These are phyloP conservation scores for Steatocranus sp. DNA, from an alignment of 2,797 vertebrate genomes.

Conservation along the genomic window DNA sequence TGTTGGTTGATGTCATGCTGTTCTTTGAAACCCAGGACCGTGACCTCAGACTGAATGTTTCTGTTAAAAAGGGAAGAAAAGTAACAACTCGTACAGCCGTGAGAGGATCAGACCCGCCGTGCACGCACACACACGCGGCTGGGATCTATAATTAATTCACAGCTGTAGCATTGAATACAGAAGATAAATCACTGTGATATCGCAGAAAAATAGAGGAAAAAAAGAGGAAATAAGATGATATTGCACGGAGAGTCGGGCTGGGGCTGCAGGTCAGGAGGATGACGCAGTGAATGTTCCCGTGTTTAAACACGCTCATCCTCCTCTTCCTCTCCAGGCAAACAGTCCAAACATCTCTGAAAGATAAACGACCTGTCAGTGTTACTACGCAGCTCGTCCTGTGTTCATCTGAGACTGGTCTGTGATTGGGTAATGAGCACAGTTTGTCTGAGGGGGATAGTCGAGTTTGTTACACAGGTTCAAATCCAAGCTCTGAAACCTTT, in stretches of 20 bases:
- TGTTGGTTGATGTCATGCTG: background rate
- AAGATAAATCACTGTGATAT: slow-evolving; percentile 60
- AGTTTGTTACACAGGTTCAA: background rate
- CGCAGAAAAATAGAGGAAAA: slow-evolving; percentile 24
- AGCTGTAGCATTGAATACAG: slow-evolving; percentile 36
- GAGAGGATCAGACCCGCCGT: background rate
- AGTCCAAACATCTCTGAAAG: background rate
- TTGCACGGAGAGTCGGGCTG: background rate
- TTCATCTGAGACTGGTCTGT: background rate
- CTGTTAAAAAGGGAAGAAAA: background rate
- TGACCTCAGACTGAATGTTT: background rate
- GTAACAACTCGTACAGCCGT: background rate
- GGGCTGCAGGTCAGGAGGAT: background rate
- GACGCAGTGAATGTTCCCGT: background rate
- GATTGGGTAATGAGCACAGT: background rate
- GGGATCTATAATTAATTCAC: slow-evolving; percentile 56
- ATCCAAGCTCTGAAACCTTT: background rate
- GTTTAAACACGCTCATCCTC: background rate
- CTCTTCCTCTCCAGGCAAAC: background rate
- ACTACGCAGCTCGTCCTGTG: background rate
- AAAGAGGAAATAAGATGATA: slow-evolving; percentile 23
- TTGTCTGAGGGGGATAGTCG: background rate
- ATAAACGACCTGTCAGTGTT: background rate
- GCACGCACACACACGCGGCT: background rate
- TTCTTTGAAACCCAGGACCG: background rate